Base-by-base conservation (phyloP, 2,888 invertebrate genomes). In the Standfussiana lucernea region DNA sequence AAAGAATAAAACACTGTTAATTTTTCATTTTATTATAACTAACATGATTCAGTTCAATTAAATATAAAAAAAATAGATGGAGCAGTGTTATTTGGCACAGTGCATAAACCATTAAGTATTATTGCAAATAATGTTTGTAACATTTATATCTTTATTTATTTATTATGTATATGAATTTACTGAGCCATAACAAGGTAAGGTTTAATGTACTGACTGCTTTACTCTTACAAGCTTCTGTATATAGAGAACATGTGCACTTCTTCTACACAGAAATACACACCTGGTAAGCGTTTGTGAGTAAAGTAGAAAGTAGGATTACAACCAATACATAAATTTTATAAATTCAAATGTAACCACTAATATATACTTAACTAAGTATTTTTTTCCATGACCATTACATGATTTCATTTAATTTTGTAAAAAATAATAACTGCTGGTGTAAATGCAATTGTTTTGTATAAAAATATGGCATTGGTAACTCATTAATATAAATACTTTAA, bases 71-170 rank as follows among this genome's bases (percentile, higher is more conserved):
- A 74, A 65, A 82, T 82, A 85, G 56, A 86, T 80, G 77, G 83
- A 87, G 82, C 78, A 88, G 80, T 83, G 85, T 84, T 89, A 90
- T 93, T 93, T 93, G 93, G 93, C 93, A 93, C 93, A 90, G 86
- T 90, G 86, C 80, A 83, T 89, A 84, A 87, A 86, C 79, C 76
- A 82, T 87, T 82, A 84, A 53, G 42, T 80, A 81, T 79, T 80
- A 80, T 80, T 82, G 78, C 77, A 85, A 82, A 86, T 81, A 80
- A 82, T 80, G 67, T 75, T 80, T 81, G 77, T 67, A 88, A 85
- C 80, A 80, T 76, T 79, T 77, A 78, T 62, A 28, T 80, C 75
- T 67, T 50, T 72, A 66, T 66, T 74, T 53, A 59, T 37, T 50
- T 21, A 68, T 62, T 2, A 50, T 56, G 40, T 64, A 56, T 47